Conservation (phyloP, 2,113 vertebrate species). For the Camelus bactrianus region DNA sequence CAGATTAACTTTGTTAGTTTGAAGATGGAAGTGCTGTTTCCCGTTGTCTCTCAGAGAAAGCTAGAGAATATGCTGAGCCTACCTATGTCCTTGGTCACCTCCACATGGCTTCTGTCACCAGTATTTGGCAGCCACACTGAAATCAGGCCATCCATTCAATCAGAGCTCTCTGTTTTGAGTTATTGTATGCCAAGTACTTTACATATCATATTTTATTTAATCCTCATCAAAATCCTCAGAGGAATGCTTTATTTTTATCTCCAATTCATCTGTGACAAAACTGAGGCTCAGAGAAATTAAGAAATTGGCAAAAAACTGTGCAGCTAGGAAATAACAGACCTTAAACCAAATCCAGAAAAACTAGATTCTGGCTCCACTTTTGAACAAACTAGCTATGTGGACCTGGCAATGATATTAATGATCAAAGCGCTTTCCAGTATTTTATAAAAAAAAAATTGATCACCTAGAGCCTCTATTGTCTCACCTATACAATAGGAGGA, state of each 20-base stretch:
- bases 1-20: not conserved
- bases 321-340: not conserved
- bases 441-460: not conserved
- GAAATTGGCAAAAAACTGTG: not conserved
- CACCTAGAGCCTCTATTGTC: not conserved
- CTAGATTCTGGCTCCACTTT: not conserved
- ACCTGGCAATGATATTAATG: not conserved
- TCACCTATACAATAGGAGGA: not conserved
- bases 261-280: not conserved
- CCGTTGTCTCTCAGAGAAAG: not conserved
- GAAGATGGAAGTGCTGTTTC: not conserved
- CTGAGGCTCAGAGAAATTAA: not conserved
- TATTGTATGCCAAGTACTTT: not conserved
- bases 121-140: not conserved
- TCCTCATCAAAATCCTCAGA: not conserved
- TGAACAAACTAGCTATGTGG: not conserved
- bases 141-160: not conserved
- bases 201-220: not conserved
- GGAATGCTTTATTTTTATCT: not conserved
- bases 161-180: not conserved
- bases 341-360: not conserved
- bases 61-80: not conserved
- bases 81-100: not conserved
- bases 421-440: not conserved
- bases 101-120: not conserved